Conservation (phyloP, 2,888 invertebrate genomes). For the Mycogona germanica region DNA sequence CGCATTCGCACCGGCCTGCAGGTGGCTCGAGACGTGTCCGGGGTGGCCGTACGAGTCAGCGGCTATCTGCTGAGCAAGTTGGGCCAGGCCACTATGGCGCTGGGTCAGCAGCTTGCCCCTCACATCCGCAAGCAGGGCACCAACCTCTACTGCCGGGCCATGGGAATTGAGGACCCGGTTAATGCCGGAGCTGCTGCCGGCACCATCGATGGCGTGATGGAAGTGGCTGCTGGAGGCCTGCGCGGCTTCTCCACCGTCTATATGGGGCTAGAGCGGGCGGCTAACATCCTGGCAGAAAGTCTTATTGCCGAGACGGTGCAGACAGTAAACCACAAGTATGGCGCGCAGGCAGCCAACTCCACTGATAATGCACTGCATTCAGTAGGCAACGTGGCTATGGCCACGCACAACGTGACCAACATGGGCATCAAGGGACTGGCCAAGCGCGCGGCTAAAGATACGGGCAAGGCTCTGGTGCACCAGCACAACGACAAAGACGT, state of each 20-base stretch:
- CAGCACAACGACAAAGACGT: constrained; percentile 31
- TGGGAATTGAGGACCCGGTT: constrained; percentile 40
- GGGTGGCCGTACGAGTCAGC: constrained; percentile 53
- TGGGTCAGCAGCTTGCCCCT: constrained; percentile 54
- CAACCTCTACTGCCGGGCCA: constrained; percentile 43
- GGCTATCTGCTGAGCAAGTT: constrained; percentile 47
- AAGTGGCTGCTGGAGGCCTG: constrained; percentile 56
- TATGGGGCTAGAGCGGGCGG: constrained; percentile 55
- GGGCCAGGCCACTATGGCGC: constrained; percentile 50
- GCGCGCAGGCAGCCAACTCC: constrained; percentile 48
- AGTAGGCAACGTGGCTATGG: constrained; percentile 53
- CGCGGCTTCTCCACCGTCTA: constrained; percentile 55
- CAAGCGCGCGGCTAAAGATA: constrained; percentile 48
- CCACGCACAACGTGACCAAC: constrained; percentile 50
- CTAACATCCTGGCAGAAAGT: constrained; percentile 44
- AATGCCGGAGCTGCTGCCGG: constrained; percentile 37
- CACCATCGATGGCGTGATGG: constrained; percentile 46
- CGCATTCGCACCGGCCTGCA: constrained; percentile 45
- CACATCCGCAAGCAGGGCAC: constrained; percentile 52
- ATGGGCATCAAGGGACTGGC: constrained; percentile 53
- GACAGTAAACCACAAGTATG: constrained; percentile 63
- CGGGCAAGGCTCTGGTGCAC: constrained; percentile 44
- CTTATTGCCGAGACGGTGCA: constrained; percentile 59
- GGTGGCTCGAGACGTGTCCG: constrained; percentile 52
- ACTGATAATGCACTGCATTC: constrained; percentile 53